Evolutionary conservation across 2,113 vertebrate genomes (phyloP), one percentile per base, ranked within the genome.

Genomic region (Telmatochromis brachygnathus): DNA sequence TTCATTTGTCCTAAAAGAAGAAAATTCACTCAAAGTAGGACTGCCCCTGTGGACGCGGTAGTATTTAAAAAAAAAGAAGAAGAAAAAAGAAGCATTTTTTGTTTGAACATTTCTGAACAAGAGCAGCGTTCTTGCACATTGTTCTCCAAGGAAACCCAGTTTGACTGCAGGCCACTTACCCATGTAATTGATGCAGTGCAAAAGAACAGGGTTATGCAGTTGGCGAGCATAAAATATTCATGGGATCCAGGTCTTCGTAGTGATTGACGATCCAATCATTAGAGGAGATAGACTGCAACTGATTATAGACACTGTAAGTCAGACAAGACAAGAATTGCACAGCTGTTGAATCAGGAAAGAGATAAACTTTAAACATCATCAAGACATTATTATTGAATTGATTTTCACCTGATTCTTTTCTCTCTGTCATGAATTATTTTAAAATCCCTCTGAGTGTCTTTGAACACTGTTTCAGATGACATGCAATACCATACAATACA

Each of bases 1-100:
- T 94, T 92, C 65, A 81, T 86, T 93, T 89, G 87, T 91, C 87
- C 91, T 88, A 54, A 93, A 91, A 92, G 87, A 91, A 62, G 73
- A 87, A 89, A 91, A 89, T 55, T 89, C 79, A 65, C 79, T 91
- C 82, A 94, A 92, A 92, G 88, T 90, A 82, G 89, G 89, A 73
- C 93, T 94, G 81, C 68, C 90, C 90, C 90, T 88, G 89, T 93
- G 89, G 90, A 93, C 1, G 23, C 37, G 19, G 7, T 23, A 53
- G 85, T 73, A 81, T 84, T 85, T 1, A 60, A 88, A 92, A 88
- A 87, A 87, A 89, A 80, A 65, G 1, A 62, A 6, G 3, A 33
- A 60, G 45, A 15, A 90, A 68, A 88, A 91, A 90, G 45, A 75
- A 89, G 85, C 60, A 33, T 33, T 62, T 62, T 62, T 33, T 62